These are phyloP conservation scores for Bombus pascuorum DNA, from an alignment of 1,140 invertebrate species.

Conservation along the genomic window DNA sequence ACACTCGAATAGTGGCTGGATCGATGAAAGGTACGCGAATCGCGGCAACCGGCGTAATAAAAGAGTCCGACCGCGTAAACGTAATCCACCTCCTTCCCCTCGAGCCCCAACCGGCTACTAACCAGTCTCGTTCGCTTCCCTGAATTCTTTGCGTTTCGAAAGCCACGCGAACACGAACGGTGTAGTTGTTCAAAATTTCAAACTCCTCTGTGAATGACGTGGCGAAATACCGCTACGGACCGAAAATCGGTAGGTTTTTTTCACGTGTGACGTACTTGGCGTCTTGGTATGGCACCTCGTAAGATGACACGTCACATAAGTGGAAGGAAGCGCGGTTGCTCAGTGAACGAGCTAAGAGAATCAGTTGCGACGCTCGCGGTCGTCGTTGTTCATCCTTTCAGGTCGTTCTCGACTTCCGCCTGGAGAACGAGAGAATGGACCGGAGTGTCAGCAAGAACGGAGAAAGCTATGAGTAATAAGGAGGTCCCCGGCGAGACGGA, in stretches of 20 bases:
- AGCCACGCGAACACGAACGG: background rate
- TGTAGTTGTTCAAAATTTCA: background rate
- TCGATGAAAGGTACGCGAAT: slow-evolving; percentile 59
- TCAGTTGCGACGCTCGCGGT: background rate
- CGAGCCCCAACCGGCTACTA: too few species aligned
- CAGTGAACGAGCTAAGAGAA: background rate
- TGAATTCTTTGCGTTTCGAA: slow-evolving; percentile 8
- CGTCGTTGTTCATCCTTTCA: slow-evolving; percentile 29
- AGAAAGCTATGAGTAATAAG: slow-evolving; percentile 51
- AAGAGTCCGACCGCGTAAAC: slow-evolving; percentile 62
- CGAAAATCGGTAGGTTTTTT: background rate
- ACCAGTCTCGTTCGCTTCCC: background rate
- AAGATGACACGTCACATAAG: background rate
- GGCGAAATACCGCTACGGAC: background rate
- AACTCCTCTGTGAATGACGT: background rate
- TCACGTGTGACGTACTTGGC: background rate
- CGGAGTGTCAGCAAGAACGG: slow-evolving; percentile 17
- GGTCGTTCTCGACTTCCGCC: slow-evolving; percentile 18
- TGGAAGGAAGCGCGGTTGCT: background rate
- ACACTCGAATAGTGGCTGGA: slow-evolving; percentile 55
- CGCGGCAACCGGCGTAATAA: slow-evolving; percentile 49
- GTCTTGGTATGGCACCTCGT: background rate
- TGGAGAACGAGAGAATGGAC: slow-evolving; percentile 29
- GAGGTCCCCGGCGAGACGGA: slow-evolving; percentile 15
- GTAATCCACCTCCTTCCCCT: slow-evolving; percentile 29